phyloP scores from a whole-genome alignment of 2,888 invertebrate species.

The Stictocephala bisonia region DNA sequence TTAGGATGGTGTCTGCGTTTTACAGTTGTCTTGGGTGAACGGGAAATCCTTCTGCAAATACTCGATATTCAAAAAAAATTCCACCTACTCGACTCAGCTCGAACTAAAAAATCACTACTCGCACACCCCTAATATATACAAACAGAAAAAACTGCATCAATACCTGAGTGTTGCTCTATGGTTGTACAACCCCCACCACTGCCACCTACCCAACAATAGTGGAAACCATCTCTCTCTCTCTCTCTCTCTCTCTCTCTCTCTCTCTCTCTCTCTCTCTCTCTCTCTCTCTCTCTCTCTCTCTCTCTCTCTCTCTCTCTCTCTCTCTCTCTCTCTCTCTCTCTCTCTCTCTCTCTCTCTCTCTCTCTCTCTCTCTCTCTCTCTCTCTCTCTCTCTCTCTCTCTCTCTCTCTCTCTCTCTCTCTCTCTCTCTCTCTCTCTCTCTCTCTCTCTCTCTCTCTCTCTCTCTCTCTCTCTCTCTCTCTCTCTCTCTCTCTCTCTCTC shows the following conservation, averaged over 20 bases:
- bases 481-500: not conserved
- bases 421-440: not conserved
- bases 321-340: not conserved
- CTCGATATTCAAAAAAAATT: no score
- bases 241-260: not conserved
- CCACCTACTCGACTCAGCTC: no score
- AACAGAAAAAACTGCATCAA: no score
- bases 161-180: conserved; percentile 6
- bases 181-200: not conserved
- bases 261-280: not conserved
- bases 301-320: not conserved
- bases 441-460: not conserved
- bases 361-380: not conserved
- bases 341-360: not conserved
- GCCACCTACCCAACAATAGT: not conserved
- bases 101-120: no score
- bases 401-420: conserved; percentile 55
- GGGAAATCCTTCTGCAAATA: no score
- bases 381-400: conserved; percentile 58
- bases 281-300: not conserved
- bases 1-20: no score
- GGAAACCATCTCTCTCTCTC: not conserved
- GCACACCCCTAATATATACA: no score
- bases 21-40: no score
- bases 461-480: not conserved